These are phyloP conservation scores for Lasius fuliginosus DNA, from an alignment of 2,888 invertebrate species.

Conservation along the genomic window DNA sequence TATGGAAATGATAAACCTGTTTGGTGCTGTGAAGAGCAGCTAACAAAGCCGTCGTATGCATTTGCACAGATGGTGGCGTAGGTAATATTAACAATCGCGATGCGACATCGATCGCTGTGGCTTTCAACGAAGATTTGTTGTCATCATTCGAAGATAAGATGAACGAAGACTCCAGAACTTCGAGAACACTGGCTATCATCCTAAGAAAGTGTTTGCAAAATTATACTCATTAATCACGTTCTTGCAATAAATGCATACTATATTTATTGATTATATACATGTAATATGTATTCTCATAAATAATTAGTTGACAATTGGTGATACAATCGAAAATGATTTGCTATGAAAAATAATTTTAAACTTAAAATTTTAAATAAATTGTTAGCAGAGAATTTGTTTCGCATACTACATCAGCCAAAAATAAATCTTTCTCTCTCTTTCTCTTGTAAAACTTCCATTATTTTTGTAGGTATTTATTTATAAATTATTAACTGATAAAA, in stretches of 20 bases:
- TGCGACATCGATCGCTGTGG: conserved; percentile 89
- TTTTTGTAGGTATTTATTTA: neutral
- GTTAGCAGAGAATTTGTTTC: neutral
- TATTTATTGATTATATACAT: neutral
- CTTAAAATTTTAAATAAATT: neutral
- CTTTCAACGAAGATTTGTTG: conserved; percentile 86
- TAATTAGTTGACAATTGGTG: conserved; percentile 6
- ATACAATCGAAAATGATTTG: neutral
- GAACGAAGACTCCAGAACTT: conserved; percentile 92
- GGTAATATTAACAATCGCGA: conserved; percentile 90
- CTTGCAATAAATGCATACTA: conserved; percentile 2
- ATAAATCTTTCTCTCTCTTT: neutral
- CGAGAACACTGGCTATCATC: conserved; percentile 90
- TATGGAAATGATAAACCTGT: conserved; percentile 94
- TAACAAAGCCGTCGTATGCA: conserved; percentile 93
- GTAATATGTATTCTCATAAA: neutral
- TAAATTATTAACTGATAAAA: neutral
- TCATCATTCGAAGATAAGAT: conserved; percentile 87
- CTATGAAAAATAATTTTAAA: neutral
- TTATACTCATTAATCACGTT: neutral
- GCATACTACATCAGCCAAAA: neutral
- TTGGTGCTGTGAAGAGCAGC: conserved; percentile 93
- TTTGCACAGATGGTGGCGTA: conserved; percentile 91
- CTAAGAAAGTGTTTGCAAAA: conserved; percentile 83
- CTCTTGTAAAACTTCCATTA: neutral